Base-by-base conservation (phyloP, 30 jellyfish, hydroid and myxozoan species). In the Morbakka virulenta region DNA sequence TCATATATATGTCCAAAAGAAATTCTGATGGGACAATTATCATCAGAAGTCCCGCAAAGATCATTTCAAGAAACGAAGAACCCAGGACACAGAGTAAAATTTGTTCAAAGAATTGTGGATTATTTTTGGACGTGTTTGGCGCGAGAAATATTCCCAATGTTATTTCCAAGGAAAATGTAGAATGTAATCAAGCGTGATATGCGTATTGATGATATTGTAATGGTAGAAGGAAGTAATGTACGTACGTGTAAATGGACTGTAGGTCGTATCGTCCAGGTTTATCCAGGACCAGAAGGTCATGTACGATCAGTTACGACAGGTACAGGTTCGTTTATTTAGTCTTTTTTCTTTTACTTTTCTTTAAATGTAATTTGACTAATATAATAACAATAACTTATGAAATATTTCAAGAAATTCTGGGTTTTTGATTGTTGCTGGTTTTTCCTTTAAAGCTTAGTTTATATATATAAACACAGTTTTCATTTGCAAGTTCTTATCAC, bases 1-100 rank as follows among this genome's bases (percentile, higher is more conserved):
- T 74, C 89, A 67, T 87, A 87, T 72, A 35, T 80, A 63, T 78
- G 94, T 65, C 96, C 85, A n/a, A 79, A 80, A 26, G 89, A 87
- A 34, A 66, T 87, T 11, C 67, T 76, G 62, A 68, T 86, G 27
- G 96, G 96, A 64, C 32, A 93, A 32, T 84, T 93, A 14, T 49
- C 96, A 28, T 47, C 79, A 13, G 83, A 72, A 62, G 84, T 79
- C 34, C 96, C 89, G 4, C 85, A 79, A 70, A 93, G 96, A 31
- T 89, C 94, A 64, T 87, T 77, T 62, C 63, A 50, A 62, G 93
- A 87, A 32, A 71, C 88, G 11, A 49, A 32, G 20, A 66, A 49
- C 61, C 80, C 79, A 51, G 72, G 77, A 48, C 93, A 87, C 6
- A 28, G 94, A 51, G 81, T 78, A 0, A 88, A 87, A 64, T 87